Conservation (phyloP, 2,888 invertebrate species). For the Drosophila suboccidentalis region DNA sequence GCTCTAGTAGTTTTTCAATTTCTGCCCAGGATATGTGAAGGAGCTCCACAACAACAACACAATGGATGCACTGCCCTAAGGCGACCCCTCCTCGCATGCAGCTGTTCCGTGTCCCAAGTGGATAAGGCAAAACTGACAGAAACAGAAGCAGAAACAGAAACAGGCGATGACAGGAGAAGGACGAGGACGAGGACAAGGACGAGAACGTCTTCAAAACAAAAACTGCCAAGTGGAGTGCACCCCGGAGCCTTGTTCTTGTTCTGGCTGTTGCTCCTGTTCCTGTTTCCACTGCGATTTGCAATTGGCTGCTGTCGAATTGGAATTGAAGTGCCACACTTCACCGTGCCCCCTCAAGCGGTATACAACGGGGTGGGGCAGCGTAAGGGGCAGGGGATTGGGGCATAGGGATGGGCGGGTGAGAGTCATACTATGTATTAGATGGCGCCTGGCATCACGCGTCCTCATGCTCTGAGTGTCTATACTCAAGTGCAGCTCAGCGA, state of each 20-base stretch:
- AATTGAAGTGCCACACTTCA: constrained; percentile 67
- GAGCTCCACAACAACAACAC: constrained; percentile 29
- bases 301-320: constrained; percentile 71
- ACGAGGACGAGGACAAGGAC: constrained; percentile 7
- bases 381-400: background rate
- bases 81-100: constrained; percentile 38
- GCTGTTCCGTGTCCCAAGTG: constrained; percentile 62
- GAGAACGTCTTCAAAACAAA: constrained; percentile 54
- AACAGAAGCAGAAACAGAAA: constrained; percentile 60
- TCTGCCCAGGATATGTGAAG: constrained; percentile 67
- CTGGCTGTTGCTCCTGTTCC: constrained; percentile 8
- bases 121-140: constrained; percentile 61
- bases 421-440: constrained; percentile 15
- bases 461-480: constrained; percentile 19
- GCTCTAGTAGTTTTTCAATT: constrained; percentile 66
- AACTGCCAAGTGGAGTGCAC: constrained; percentile 50
- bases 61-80: constrained; percentile 41
- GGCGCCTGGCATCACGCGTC: constrained; percentile 28
- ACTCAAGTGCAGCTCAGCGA: constrained; percentile 16
- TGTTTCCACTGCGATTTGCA: constrained; percentile 64
- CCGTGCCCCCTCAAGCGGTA: constrained; percentile 28
- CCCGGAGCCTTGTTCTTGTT: constrained; percentile 51
- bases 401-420: background rate
- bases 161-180: constrained; percentile 40
- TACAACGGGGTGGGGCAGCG: background rate